Evolutionary conservation across 2,888 invertebrate genomes (phyloP).

Genomic region (Baronia brevicornis): DNA sequence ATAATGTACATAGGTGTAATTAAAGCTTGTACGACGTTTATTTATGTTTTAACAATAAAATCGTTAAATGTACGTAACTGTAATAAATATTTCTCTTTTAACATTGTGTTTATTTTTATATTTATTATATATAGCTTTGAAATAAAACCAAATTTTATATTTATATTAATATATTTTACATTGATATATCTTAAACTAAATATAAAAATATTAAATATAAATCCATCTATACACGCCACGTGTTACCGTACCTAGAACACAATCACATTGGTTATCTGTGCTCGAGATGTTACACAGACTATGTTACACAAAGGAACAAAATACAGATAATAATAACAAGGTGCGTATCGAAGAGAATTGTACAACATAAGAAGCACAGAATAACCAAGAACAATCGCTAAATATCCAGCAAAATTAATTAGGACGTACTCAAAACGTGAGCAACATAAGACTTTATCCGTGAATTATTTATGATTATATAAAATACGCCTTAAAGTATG

Average conservation of each 20-base stretch:
- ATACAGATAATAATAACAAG: conserved; percentile 1
- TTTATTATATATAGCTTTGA: conserved; percentile 7
- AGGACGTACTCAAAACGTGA: conserved; percentile 48
- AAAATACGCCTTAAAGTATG: conserved; percentile 24
- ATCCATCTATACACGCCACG: conserved; percentile 36
- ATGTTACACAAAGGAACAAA: conserved; percentile 1
- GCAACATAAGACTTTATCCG: conserved; percentile 24
- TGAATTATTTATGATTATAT: neutral
- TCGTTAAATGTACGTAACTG: conserved; percentile 3
- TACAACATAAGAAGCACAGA: conserved; percentile 8
- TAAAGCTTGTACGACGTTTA: too few relatives aligned
- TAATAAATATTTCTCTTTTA: conserved; percentile 2
- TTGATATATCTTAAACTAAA: conserved; percentile 63
- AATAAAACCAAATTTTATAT: conserved; percentile 34
- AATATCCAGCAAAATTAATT: conserved; percentile 16
- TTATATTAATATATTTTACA: conserved; percentile 66
- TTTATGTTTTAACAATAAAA: too few relatives aligned
- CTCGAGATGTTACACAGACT: conserved; percentile 15
- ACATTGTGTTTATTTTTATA: too few relatives aligned
- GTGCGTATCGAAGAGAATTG: neutral
- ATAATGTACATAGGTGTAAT: too few relatives aligned
- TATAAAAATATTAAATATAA: conserved; percentile 71
- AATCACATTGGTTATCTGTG: conserved; percentile 28
- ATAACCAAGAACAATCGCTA: conserved; percentile 13
- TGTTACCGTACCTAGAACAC: conserved; percentile 32